These are phyloP conservation scores for Eudiplozoon nipponicum DNA, from an alignment of 2,888 invertebrate species.

Conservation along the genomic window DNA sequence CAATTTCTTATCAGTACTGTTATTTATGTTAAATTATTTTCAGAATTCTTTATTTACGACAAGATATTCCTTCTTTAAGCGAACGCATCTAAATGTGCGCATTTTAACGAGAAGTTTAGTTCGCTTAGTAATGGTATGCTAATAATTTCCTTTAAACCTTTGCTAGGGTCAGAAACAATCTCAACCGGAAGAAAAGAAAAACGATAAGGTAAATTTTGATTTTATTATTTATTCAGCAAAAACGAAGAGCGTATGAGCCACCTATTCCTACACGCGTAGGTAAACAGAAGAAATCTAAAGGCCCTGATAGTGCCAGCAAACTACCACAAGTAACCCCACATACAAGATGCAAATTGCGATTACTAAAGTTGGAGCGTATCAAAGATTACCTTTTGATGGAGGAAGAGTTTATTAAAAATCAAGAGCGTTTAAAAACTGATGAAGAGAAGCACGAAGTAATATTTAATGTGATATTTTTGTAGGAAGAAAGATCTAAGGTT, in stretches of 20 bases:
- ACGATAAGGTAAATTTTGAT: not conserved
- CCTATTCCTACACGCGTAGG: constrained; percentile 91
- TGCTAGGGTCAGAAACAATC: constrained; percentile 1
- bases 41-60: too few species aligned
- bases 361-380: constrained; percentile 71
- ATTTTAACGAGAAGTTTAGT: too few species aligned
- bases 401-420: constrained; percentile 89
- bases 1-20: too few species aligned
- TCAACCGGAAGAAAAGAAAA: not conserved
- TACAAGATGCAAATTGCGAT: constrained; percentile 65
- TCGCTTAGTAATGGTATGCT: too few species aligned
- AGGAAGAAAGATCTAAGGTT: constrained; percentile 76
- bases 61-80: too few species aligned
- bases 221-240: constrained; percentile 32
- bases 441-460: constrained; percentile 70
- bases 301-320: constrained; percentile 85
- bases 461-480: constrained; percentile 9
- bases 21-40: too few species aligned
- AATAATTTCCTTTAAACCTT: not conserved
- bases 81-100: too few species aligned
- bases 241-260: constrained; percentile 93
- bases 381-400: constrained; percentile 96
- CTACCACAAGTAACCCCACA: constrained; percentile 76
- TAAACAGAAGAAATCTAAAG: constrained; percentile 64
- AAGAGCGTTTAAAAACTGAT: constrained; percentile 82